Conservation (phyloP, 2,797 vertebrate species). For the Esox masquinongy region DNA sequence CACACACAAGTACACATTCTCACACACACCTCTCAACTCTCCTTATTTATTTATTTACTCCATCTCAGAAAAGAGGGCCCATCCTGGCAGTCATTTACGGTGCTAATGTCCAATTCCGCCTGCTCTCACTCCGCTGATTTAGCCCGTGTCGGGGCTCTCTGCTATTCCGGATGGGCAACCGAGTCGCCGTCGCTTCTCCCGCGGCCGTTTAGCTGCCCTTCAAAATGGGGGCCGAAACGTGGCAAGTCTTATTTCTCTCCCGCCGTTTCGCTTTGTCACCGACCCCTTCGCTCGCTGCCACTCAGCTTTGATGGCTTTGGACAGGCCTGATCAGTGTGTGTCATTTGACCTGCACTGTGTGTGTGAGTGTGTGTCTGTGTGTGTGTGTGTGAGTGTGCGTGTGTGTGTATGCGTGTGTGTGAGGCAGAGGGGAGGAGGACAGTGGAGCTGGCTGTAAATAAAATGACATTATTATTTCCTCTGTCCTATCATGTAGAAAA, state of each 20-base stretch:
- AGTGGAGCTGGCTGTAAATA: constrained; percentile 99
- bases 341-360: constrained; percentile 5
- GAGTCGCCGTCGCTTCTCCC: constrained; percentile 72
- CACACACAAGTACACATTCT: constrained; percentile 23
- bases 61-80: constrained; percentile 76
- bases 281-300: constrained; percentile 95
- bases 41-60: constrained; percentile 78
- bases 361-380: constrained; percentile 10
- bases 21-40: constrained; percentile 61
- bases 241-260: constrained; percentile 95
- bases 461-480: constrained; percentile 99
- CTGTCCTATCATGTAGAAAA: constrained; percentile 99
- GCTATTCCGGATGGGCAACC: constrained; percentile 46
- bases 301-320: constrained; percentile 98
- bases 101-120: constrained; percentile 98
- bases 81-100: constrained; percentile 94
- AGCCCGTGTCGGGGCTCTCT: constrained; percentile 73
- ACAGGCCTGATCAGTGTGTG: constrained; percentile 95
- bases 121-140: constrained; percentile 95
- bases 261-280: constrained; percentile 98
- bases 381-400: constrained; percentile 9
- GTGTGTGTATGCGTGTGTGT: constrained; percentile 9
- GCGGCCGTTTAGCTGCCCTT: constrained; percentile 89
- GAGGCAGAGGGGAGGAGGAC: constrained; percentile 68
- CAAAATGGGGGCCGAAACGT: constrained; percentile 85